Percentiles rank a stretch among this genome's conserved stretches.
Evolutionary conservation across 2,113 vertebrate genomes (phyloP).

Genomic region (Gallinago paraguaiae): DNA sequence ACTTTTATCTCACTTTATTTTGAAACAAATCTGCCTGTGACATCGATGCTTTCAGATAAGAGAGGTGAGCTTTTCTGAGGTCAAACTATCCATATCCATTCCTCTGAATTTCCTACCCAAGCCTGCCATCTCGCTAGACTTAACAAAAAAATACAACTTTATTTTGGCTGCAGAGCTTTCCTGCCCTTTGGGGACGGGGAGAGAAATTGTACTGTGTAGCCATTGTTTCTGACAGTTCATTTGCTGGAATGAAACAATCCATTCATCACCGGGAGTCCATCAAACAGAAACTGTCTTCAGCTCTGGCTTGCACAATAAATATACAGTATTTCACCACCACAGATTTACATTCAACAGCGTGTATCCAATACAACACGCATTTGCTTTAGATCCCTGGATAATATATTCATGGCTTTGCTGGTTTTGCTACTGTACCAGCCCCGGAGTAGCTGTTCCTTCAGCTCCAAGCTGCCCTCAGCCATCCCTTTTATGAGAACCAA

Average conservation of each 20-base stretch:
- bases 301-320: slow-evolving; percentile 59
- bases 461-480: neutral
- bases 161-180: slow-evolving; percentile 24
- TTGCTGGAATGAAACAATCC: slow-evolving; percentile 65
- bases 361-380: slow-evolving; percentile 20
- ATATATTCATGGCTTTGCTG: neutral
- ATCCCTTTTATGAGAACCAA: neutral
- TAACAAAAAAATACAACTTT: slow-evolving; percentile 4
- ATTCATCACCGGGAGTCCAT: slow-evolving; percentile 57
- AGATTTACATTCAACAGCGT: slow-evolving; percentile 61
- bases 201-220: slow-evolving; percentile 10
- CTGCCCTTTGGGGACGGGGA: slow-evolving; percentile 38
- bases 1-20: neutral
- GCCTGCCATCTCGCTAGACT: neutral
- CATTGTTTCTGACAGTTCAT: slow-evolving; percentile 74
- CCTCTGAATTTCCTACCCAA: neutral
- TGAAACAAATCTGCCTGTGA: neutral
- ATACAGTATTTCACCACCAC: slow-evolving; percentile 58
- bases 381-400: slow-evolving; percentile 29
- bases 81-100: neutral
- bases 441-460: neutral
- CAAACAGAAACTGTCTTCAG: slow-evolving; percentile 58
- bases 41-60: neutral
- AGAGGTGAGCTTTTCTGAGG: neutral
- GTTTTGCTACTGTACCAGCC: neutral